Base-by-base conservation (phyloP, 2,888 invertebrate species). In the Acanthosepion lycidas region DNA sequence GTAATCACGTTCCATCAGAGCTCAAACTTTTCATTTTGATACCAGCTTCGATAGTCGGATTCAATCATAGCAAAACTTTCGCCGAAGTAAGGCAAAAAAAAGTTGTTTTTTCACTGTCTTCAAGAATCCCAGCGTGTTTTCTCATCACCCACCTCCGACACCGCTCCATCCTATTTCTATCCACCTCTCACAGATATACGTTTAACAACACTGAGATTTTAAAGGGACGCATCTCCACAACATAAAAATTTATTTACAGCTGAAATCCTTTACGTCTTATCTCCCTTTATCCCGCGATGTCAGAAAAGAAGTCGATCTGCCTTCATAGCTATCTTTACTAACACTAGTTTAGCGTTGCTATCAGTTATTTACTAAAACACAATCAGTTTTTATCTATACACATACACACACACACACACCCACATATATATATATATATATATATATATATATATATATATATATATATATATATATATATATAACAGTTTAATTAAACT, bases 201-300 rank as follows among this genome's bases (percentile, higher is more conserved):
- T 78, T 78, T 78, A n/a, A 15, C n/a, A 5, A n/a, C 18, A 59
- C 59, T 23, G 23, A 59, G 59, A 78, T 12, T n/a, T 78, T 78
- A 78, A 78, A 78, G n/a, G n/a, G 9, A 78, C 3, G n/a, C n/a
- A n/a, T n/a, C 33, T n/a, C 0, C 15, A 78, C 78, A 1, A 15
- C 12, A n/a, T 78, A 78, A 78, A 78, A 33, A 78, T n/a, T n/a
- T 78, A 15, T 42, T 42, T 42, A 2, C 42, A 42, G 42, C n/a
- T 1, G 12, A 15, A n/a, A 18, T 33, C 33, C 18, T 4, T 78
- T 78, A 6, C 2, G 1, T 78, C 23, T 78, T 33, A 15, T 5
- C 23, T 33, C 33, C 12, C n/a, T n/a, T 78, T 18, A 9, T 5
- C 0, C n/a, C 12, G 0, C 0, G 15, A 4, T 33, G 3, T 12